Base-by-base conservation (phyloP, 2,797 vertebrate species). In the Macropodus opercularis region DNA sequence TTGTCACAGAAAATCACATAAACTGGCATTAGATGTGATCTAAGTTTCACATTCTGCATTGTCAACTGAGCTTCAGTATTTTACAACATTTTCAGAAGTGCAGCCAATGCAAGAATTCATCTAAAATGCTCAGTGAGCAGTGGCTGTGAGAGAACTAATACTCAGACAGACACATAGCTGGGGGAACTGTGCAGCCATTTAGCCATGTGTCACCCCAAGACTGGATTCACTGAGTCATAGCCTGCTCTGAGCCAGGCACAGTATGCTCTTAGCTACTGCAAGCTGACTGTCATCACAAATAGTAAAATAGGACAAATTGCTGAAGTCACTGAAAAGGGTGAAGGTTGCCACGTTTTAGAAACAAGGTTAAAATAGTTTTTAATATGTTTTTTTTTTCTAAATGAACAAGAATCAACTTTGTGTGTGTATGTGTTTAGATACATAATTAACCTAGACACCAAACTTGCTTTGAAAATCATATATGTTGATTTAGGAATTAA, bases 161-260 rank as follows among this genome's bases (percentile, higher is more conserved):
- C 75, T 74, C 72, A 81, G 64, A 78, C 70, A 74, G 69, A 80
- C 70, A 72, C 72, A 66, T 74, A 65, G 83, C 85, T 79, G 40
- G 66, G 57, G 75, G 85, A 41, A 49, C 58, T 59, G 53, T 62
- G 78, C 54, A 72, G 84, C 77, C 81, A 72, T 87, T 87, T 90
- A 90, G 51, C 78, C 65, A 53, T 69, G 76, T 86, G 86, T 87
- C 87, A 86, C 76, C 84, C 68, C 49, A 55, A 83, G 74, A 79
- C 79, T 75, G 64, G 80, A 84, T 81, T 70, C 69, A 75, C 42
- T 29, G 50, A 69, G 65, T 78, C 86, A 81, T 35, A 41, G 69
- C 26, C 42, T 12, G 76, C 85, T 79, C 66, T 62, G 51, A 83
- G 79, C 80, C 29, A 54, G 47, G 70, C 70, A 73, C 78, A 58